Evolutionary conservation across 30 jellyfish, hydroid and myxozoan species (phyloP), one percentile per base, ranked within the genome.

Genomic region (Rhopilema esculentum): DNA sequence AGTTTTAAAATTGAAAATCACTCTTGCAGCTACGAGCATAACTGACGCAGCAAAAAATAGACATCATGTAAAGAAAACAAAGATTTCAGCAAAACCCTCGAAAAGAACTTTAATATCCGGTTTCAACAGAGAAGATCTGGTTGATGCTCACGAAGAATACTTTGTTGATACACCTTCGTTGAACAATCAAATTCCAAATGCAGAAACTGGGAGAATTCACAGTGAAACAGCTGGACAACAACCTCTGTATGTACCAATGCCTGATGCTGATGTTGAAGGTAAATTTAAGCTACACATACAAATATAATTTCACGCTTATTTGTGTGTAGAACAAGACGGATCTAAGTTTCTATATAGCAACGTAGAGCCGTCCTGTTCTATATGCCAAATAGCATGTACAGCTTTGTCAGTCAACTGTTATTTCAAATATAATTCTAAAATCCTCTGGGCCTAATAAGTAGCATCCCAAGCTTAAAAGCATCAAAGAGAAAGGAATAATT

Each of bases 111-210:
- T 85, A 8, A 78, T 85, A 27, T 27, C 69, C 9, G 83, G 83
- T 8, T 85, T 85, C 30, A 85, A 85, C 83, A 64, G 93, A 75
- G 93, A 85, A 61, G 73, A 74, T 29, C 67, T 53, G 16, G 88
- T 63, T 68, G 88, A 75, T 22, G 75, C 93, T 6, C 88, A 40
- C 17, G 93, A 85, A 24, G 83, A 65, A 76, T 85, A 29, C 28
- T n/a, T 62, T 0, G 7, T 20, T 21, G 92, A 84, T 33, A 4
- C 93, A 6, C 52, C 86, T 17, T 31, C 69, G 16, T 22, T 78
- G 68, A 65, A 61, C 66, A 85, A 73, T 31, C 85, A 69, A 50
- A 25, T 51, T 17, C 28, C 83, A 24, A 66, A 75, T 75, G 29
- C 70, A 1, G 92, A 83, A 18, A 57, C 31, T 19, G 83, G 83